Percentiles rank a stretch among this genome's conserved stretches.
Evolutionary conservation across 2,888 invertebrate genomes (phyloP).

Genomic region (Drosophila neonasuta): DNA sequence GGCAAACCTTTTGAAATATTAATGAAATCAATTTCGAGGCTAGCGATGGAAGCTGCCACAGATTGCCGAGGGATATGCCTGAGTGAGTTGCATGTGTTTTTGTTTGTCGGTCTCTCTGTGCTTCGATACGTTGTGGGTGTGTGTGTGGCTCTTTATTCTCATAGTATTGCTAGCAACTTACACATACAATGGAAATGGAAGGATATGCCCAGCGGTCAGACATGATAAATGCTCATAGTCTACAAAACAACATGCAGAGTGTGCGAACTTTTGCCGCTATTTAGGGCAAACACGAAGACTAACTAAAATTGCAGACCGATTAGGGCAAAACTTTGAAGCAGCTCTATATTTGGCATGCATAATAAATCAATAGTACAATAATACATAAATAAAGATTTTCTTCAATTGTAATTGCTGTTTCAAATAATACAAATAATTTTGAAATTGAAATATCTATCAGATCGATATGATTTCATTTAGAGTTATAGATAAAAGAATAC

Average conservation of each 20-base stretch:
- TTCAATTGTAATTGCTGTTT: background rate
- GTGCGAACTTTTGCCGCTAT: background rate
- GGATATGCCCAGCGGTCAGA: slow-evolving; percentile 26
- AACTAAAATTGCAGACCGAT: background rate
- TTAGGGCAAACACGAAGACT: background rate
- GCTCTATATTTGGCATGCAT: background rate
- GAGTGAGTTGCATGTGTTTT: slow-evolving; percentile 6
- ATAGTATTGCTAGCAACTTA: background rate
- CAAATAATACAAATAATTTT: no score
- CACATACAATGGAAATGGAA: background rate
- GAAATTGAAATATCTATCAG: no score
- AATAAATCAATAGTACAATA: background rate
- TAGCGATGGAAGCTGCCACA: slow-evolving; percentile 39
- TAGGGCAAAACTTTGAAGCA: background rate
- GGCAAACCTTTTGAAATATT: slow-evolving; percentile 72
- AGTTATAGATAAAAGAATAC: no score
- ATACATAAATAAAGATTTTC: background rate
- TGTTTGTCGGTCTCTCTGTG: slow-evolving; percentile 3
- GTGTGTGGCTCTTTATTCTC: slow-evolving; percentile 5
- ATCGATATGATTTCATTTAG: no score
- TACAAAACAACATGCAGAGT: background rate
- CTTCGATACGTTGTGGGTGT: background rate
- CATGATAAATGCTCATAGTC: slow-evolving; percentile 17
- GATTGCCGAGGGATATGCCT: slow-evolving; percentile 40
- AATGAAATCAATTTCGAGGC: slow-evolving; percentile 73